Evolutionary conservation across 2,113 vertebrate genomes (phyloP), one percentile per base, ranked within the genome.

Genomic region (Aegithalos caudatus): DNA sequence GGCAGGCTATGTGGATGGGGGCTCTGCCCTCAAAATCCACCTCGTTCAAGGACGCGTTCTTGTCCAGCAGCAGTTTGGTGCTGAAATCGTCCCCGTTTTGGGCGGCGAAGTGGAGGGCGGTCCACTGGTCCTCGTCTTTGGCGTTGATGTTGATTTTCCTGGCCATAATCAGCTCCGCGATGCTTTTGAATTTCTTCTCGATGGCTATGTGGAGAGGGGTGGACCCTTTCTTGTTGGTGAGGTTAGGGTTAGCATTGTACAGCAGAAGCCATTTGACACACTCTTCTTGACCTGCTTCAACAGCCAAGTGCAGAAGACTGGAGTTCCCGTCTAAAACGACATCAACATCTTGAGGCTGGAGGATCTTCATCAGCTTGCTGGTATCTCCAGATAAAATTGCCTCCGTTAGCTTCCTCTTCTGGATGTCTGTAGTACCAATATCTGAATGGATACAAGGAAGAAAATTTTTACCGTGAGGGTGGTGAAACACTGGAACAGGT

Each of bases 311-410:
- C 76, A 99, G 98, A 40, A 99, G 98, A 73, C 98, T 98, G 69
- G 96, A 98, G 7, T 98, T 98, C 18, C 98, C 98, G 2, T 99
- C 99, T 22, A 99, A 97, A 19, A 98, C 97, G 86, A 99, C 98
- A 88, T 99, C 99, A 14, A 99, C 99, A 40, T 99, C 99, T 97
- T 99, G 99, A n/a, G 99, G 99, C 97, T 99, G 99, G 47, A 99
- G 98, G 94, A 99, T 99, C 98, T 99, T 99, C 99, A 99, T 99
- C 81, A 99, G 97, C 97, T 99, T 99, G 91, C 98, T 98, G 2
- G 98, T 99, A 93, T 99, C 99, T 94, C 99, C 99, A 5, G 94
- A 99, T 61, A 98, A 76, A 76, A 99, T 98, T 58, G 99, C 99
- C 7, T 99, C 99, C 0, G 98, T 98, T 22, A 99, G 97, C 95